phyloP scores from a whole-genome alignment of 2,888 invertebrate genomes.

The Ceramica pisi region DNA sequence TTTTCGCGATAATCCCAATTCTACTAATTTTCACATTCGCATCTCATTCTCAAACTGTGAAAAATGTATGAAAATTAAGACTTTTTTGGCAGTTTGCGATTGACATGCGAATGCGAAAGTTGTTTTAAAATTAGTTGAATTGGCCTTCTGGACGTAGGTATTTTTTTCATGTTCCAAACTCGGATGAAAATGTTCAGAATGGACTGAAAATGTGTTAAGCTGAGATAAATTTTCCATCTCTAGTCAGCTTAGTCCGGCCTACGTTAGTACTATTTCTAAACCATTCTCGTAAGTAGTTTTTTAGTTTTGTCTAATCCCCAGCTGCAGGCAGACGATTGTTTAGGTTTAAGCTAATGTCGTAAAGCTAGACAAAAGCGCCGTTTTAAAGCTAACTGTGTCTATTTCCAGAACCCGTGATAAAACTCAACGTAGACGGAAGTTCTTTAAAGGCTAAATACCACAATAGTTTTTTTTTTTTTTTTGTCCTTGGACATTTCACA shows the following conservation, averaged over 20 bases:
- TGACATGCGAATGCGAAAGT: no score
- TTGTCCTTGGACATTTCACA: no score
- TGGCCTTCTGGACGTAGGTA: no score
- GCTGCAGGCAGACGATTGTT: constrained; percentile 2
- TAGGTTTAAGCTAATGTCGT: constrained; percentile 8
- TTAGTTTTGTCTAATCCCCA: background rate
- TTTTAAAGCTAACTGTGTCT: constrained; percentile 18
- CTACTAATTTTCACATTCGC: no score
- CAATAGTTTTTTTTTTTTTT: no score
- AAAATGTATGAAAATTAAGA: no score
- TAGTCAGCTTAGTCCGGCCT: background rate
- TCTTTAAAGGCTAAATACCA: constrained; percentile 3
- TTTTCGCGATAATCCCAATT: no score
- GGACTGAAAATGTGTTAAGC: constrained; percentile 12
- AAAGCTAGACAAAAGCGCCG: constrained; percentile 12
- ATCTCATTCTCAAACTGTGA: no score
- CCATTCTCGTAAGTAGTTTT: background rate
- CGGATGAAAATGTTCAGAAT: constrained; percentile 8
- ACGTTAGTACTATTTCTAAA: no score
- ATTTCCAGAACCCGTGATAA: constrained; percentile 19
- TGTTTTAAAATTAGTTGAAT: no score
- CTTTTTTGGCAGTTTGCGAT: no score
- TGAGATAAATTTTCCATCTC: constrained; percentile 17
- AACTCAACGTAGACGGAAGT: constrained; percentile 9
- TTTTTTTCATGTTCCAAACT: constrained; percentile 30